Evolutionary conservation across 2,888 invertebrate genomes (phyloP).

Genomic region (Agrotis ipsilon): DNA sequence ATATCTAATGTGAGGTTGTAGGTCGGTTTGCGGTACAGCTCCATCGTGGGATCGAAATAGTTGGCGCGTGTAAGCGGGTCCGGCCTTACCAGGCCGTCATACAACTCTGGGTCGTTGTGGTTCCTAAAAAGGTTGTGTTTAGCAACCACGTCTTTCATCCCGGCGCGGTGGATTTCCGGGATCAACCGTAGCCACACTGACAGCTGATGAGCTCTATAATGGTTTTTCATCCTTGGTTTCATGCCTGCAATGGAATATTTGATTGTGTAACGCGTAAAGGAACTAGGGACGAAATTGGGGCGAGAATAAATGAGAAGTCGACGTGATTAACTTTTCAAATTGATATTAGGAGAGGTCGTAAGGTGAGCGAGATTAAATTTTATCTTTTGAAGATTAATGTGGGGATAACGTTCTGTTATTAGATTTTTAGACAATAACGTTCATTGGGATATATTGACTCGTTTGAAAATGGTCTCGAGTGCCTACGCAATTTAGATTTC

Average conservation of each 20-base stretch:
- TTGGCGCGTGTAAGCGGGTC: conserved; percentile 94
- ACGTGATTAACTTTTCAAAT: conserved; percentile 76
- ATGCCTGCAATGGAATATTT: conserved; percentile 93
- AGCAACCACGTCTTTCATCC: conserved; percentile 97
- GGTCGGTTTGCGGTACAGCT: conserved; percentile 92
- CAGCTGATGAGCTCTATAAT: conserved; percentile 98
- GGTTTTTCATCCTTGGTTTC: conserved; percentile 98
- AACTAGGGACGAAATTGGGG: conserved; percentile 64
- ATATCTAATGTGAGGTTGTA: conserved; percentile 90
- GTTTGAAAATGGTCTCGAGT: conserved; percentile 12
- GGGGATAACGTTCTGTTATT: conserved; percentile 43
- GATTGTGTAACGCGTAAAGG: conserved; percentile 73
- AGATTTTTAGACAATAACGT: conserved; percentile 36
- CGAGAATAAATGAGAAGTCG: conserved; percentile 67
- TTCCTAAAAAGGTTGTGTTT: conserved; percentile 97
- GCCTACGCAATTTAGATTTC: conserved; percentile 14
- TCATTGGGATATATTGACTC: conserved; percentile 28
- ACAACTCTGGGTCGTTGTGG: conserved; percentile 96
- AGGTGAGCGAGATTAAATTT: conserved; percentile 70
- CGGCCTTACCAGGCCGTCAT: conserved; percentile 97
- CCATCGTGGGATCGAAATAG: conserved; percentile 92
- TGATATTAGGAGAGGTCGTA: conserved; percentile 68
- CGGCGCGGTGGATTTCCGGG: conserved; percentile 97
- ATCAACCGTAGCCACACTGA: conserved; percentile 98
- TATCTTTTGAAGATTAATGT: conserved; percentile 64